phyloP scores from a whole-genome alignment of 2,888 invertebrate species.

The Melitaea athalia region DNA sequence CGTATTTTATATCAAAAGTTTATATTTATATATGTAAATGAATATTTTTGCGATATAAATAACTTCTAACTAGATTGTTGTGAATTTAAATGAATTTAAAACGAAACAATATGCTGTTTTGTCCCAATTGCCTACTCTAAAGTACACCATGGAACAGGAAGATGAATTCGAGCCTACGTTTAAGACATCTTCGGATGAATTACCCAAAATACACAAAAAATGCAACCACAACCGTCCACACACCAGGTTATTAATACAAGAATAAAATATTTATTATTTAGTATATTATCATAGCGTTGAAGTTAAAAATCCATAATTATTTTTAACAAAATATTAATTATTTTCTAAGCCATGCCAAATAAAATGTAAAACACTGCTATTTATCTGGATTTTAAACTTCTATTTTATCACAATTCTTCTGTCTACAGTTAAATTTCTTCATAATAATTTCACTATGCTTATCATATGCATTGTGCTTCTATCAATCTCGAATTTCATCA shows the following conservation, averaged over 20 bases:
- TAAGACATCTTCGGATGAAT: conserved; percentile 61
- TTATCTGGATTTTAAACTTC: conserved; percentile 22
- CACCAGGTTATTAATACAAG: conserved; percentile 61
- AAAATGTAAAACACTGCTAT: background rate
- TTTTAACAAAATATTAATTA: background rate
- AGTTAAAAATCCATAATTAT: conserved; percentile 13
- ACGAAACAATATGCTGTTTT: conserved; percentile 36
- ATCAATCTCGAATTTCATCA: no score
- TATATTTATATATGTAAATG: background rate
- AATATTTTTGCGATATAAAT: background rate
- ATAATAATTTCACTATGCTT: conserved; percentile 12
- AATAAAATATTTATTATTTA: conserved; percentile 40
- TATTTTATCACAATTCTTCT: background rate
- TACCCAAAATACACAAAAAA: conserved; percentile 76
- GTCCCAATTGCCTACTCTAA: conserved; percentile 48
- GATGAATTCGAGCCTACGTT: conserved; percentile 56
- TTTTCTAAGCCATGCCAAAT: background rate
- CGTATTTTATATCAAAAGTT: conserved; percentile 16
- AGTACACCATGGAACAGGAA: conserved; percentile 65
- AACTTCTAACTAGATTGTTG: background rate
- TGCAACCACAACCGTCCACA: conserved; percentile 75
- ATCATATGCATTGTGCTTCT: conserved; percentile 15
- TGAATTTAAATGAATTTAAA: background rate
- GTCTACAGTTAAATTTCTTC: background rate
- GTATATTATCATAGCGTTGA: conserved; percentile 4